Evolutionary conservation across 2,113 vertebrate genomes (phyloP), one percentile per base, ranked within the genome.

Genomic region (Caranx ignobilis): DNA sequence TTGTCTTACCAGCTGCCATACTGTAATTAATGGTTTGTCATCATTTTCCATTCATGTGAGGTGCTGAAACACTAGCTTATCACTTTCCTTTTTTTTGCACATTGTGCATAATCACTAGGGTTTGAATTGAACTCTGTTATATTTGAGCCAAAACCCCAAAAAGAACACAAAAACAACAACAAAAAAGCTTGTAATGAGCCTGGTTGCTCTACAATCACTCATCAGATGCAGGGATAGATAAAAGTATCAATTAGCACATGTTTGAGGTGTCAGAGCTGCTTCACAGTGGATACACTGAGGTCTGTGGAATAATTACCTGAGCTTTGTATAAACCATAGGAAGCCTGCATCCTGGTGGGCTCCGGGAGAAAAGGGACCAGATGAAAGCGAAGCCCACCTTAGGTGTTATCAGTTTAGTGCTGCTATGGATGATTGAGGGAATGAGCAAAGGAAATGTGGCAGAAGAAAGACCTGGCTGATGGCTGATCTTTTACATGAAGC

Each of bases 11-110:
- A 92, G 75, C 70, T 90, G 59, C 76, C 89, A 54, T 80, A 43
- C 61, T 88, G 88, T 92, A 94, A 94, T 94, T 93, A 94, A 79
- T 91, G 88, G 85, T 91, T 72, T 85, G 32, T 88, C 81, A 32
- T 84, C 83, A 55, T 85, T 91, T 47, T 92, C 83, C 84, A 89
- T 91, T 91, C 81, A 85, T 87, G 87, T 90, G 91, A 89, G 85
- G 76, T 91, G 88, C 85, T 91, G n/a, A 77, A 48, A 86, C 70
- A 73, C 31, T 85, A 1, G 62, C 45, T 70, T 65, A 76, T 79
- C 72, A 62, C 68, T 61, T 82, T 21, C 34, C 34, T 61, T 68
- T 73, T 68, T 73, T 81, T 64, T 54, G 34, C 19, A 75, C 77
- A 83, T 77, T 89, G 56, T 63, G 34, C 59, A 56, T 79, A 82